Base-by-base conservation (phyloP, 2,113 vertebrate genomes). In the Hemiprocne comata region DNA sequence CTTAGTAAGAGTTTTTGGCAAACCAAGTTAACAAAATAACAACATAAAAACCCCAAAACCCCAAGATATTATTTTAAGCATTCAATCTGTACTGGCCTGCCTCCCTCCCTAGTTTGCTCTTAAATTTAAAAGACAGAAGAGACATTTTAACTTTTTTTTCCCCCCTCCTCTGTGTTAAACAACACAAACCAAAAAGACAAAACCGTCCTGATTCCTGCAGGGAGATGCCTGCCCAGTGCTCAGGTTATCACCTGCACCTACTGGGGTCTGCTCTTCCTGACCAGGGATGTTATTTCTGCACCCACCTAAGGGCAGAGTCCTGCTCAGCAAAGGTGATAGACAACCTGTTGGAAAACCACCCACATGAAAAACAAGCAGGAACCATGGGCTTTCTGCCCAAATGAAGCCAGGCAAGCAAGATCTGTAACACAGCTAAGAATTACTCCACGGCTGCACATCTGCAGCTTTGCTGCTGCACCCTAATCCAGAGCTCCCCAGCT, bases 1-100 rank as follows among this genome's bases (percentile, higher is more conserved):
- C 91, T 84, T 89, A 83, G 0, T 77, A 89, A 93, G 86, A 88
- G 50, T 34, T 88, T 95, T 84, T 96, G 94, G 87, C 92, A 91
- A 91, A 71, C 25, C 17, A 51, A 83, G 24, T 42, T 55, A 26
- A 57, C 25, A 48, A 14, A 14, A 17, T 19, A 12, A 20, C 19
- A 48, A 48, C 46, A 48, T 24, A 51, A 25, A 25, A 33, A 57
- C 20, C 53, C 33, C 11, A 40, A 46, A 19, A 14, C 2, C 25
- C 44, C 6, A 18, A 88, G 62, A 34, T n/a, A 40, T 71, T 90
- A 85, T 83, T 84, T 89, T 91, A 89, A 89, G 73, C 0, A 0
- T 75, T 87, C 48, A 40, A 10, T 81, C 55, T 24, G 29, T 20
- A 57, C 48, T 67, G 57, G 36, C 70, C 34, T 94, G 36, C 69